Conservation (phyloP, 2,113 vertebrate genomes). For the Xiphophorus hellerii region DNA sequence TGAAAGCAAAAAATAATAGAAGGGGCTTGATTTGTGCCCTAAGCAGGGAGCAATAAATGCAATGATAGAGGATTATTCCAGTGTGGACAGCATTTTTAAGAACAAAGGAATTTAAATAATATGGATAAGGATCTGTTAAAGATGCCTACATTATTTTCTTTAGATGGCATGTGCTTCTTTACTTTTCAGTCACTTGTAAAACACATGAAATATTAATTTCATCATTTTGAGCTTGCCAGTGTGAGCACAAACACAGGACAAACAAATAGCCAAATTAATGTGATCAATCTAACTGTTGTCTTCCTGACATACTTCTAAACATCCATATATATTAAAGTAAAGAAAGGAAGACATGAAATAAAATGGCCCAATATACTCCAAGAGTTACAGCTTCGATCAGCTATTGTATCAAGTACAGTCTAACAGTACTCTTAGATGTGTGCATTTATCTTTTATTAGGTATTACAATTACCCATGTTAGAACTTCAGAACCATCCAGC, state of each 20-base stretch:
- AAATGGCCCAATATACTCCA: background rate
- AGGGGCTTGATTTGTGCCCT: background rate
- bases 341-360: constrained; percentile 18
- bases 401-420: background rate
- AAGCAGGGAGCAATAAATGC: background rate
- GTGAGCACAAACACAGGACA: constrained; percentile 43
- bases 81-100: constrained; percentile 10
- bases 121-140: background rate
- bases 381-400: background rate
- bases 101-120: constrained; percentile 9
- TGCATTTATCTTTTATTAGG: constrained; percentile 33
- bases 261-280: constrained; percentile 41
- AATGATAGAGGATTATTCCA: background rate
- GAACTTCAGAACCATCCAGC: constrained; percentile 28
- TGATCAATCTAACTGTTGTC: constrained; percentile 33
- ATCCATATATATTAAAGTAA: constrained; percentile 44
- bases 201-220: constrained; percentile 50
- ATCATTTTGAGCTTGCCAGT: constrained; percentile 42
- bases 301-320: constrained; percentile 40
- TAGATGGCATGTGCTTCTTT: constrained; percentile 5
- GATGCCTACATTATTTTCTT: constrained; percentile 19
- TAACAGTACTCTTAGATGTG: constrained; percentile 16
- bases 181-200: constrained; percentile 37
- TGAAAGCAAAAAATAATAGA: background rate
- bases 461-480: constrained; percentile 23